Conservation (phyloP, 2,113 vertebrate genomes). For the Ploceus nigricollis region DNA sequence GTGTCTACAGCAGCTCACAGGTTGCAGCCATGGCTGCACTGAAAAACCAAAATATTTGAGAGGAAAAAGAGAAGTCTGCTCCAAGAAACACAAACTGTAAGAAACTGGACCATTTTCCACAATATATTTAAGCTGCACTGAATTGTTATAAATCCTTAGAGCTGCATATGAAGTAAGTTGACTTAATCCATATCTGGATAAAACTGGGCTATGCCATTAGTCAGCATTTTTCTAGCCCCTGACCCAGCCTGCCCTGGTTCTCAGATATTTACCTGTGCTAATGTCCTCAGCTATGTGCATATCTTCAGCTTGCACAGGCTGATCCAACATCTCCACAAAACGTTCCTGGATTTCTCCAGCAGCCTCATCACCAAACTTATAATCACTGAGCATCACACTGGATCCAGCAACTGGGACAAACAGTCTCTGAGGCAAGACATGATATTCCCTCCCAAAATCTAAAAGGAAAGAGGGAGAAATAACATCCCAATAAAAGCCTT, state of each 20-base stretch:
- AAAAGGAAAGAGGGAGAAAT: not conserved
- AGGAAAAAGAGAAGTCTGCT: not conserved
- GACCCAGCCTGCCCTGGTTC: not conserved
- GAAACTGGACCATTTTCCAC: not conserved
- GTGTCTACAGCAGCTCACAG: not conserved
- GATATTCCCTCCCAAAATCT: conserved; percentile 67
- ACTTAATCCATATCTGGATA: not conserved
- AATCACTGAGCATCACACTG: conserved; percentile 75
- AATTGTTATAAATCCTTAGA: not conserved
- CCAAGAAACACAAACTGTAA: not conserved
- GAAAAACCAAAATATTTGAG: not conserved
- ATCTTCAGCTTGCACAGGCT: conserved; percentile 64
- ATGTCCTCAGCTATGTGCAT: conserved; percentile 70
- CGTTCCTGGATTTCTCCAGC: conserved; percentile 72
- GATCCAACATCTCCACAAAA: conserved; percentile 78
- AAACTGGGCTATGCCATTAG: not conserved
- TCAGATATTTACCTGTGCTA: conserved; percentile 68
- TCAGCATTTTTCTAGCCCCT: not conserved
- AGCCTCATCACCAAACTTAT: conserved; percentile 77
- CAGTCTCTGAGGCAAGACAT: conserved; percentile 75
- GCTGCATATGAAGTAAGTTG: not conserved
- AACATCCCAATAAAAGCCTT: conserved; percentile 1
- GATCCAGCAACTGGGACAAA: conserved; percentile 75
- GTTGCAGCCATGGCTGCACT: not conserved
- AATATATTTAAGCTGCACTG: not conserved